A percentile compares a stretch with the other conserved stretches of the same genome.
These are phyloP conservation scores for Chiloscyllium plagiosum DNA, from an alignment of 2,113 vertebrate genomes.

Conservation along the genomic window DNA sequence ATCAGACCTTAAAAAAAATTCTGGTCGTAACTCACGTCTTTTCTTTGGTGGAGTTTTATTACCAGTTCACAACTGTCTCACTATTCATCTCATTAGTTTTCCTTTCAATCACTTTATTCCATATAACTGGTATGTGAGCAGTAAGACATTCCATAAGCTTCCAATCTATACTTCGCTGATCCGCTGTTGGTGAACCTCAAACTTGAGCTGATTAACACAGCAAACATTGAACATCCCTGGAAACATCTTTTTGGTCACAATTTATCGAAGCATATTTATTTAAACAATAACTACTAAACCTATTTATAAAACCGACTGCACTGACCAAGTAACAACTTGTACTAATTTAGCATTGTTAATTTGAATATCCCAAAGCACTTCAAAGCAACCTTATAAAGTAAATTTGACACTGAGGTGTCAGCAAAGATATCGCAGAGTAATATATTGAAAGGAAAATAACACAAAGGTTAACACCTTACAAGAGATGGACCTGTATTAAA, in stretches of 20 bases:
- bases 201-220: slow-evolving; percentile 6
- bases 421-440: neutral
- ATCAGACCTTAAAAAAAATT: slow-evolving; percentile 25
- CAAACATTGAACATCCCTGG: neutral
- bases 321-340: neutral
- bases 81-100: slow-evolving; percentile 16
- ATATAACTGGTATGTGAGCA: neutral
- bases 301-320: too few species aligned
- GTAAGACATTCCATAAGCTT: neutral
- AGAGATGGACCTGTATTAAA: neutral
- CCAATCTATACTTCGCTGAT: neutral
- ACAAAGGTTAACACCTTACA: neutral
- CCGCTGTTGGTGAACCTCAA: neutral
- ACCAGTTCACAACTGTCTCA: neutral
- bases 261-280: neutral
- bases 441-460: neutral
- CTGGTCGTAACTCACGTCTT: neutral
- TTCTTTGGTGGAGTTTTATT: neutral
- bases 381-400: neutral
- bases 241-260: neutral
- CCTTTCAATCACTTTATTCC: slow-evolving; percentile 3
- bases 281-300: neutral
- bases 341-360: neutral
- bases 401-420: neutral
- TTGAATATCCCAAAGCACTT: neutral